These are phyloP conservation scores for Caradrina kadenii DNA, from an alignment of 2,888 invertebrate species.

Conservation along the genomic window DNA sequence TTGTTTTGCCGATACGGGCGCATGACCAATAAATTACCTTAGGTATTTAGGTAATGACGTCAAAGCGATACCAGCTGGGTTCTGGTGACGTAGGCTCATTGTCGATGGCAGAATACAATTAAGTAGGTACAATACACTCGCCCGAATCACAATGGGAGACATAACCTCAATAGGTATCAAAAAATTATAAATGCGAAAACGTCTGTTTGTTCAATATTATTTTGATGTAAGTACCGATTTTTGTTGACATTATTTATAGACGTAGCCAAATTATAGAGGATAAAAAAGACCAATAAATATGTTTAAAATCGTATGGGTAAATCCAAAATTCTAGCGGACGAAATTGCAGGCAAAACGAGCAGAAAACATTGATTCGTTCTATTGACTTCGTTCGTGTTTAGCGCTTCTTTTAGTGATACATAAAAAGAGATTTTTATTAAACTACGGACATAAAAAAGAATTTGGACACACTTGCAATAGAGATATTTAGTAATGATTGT, in stretches of 20 bases:
- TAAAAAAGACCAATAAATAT: too few species aligned
- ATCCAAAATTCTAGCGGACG: not conserved
- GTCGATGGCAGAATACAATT: constrained; percentile 32
- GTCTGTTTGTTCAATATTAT: too few species aligned
- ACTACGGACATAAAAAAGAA: constrained; percentile 22
- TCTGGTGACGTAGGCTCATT: constrained; percentile 37
- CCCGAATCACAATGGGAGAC: not conserved
- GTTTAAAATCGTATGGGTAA: not conserved
- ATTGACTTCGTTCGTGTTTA: constrained; percentile 5
- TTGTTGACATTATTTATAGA: too few species aligned
- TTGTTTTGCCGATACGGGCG: not conserved
- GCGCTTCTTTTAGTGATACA: constrained; percentile 4
- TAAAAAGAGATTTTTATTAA: constrained; percentile 20
- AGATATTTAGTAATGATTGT: constrained; percentile 8
- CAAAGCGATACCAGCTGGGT: constrained; percentile 6
- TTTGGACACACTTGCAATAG: constrained; percentile 6
- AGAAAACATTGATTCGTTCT: constrained; percentile 3
- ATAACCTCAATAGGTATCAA: too few species aligned
- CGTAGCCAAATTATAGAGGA: too few species aligned
- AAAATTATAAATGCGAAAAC: too few species aligned
- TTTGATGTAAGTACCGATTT: too few species aligned
- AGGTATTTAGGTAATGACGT: not conserved
- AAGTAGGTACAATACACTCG: constrained; percentile 1
- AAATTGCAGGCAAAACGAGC: not conserved
- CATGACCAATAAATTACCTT: constrained; percentile 22